Percentiles rank a stretch among this genome's conserved stretches.
Evolutionary conservation across 1,140 invertebrate species (phyloP).

Genomic region (Andrena cerasifolii): DNA sequence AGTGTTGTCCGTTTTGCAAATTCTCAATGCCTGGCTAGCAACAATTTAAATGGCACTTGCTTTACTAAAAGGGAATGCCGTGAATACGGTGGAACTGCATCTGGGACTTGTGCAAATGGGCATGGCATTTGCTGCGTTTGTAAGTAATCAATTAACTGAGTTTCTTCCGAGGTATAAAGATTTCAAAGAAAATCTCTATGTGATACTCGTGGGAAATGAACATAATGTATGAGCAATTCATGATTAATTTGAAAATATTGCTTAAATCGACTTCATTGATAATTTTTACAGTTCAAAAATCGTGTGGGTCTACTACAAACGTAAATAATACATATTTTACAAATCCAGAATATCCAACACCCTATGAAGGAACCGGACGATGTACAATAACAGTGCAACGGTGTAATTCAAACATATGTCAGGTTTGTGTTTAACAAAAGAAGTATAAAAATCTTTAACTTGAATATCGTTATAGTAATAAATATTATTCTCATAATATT

Average conservation of each 20-base stretch:
- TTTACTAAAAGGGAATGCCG: constrained; percentile 88
- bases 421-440: constrained; percentile 81
- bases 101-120: constrained; percentile 87
- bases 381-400: constrained; percentile 88
- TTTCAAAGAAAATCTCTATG: neutral
- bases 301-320: constrained; percentile 86
- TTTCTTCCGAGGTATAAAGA: neutral
- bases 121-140: constrained; percentile 90
- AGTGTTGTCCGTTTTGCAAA: constrained; percentile 89
- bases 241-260: neutral
- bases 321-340: constrained; percentile 93
- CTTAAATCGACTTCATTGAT: constrained; percentile 23
- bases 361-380: constrained; percentile 85
- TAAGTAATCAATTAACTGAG: constrained; percentile 81
- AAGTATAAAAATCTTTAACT: constrained; percentile 4
- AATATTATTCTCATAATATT: no score
- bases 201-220: neutral
- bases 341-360: constrained; percentile 87
- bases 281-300: constrained; percentile 84
- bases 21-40: constrained; percentile 85
- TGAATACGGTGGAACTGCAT: constrained; percentile 86
- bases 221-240: neutral
- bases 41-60: constrained; percentile 88
- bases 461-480: no score
- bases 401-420: constrained; percentile 88